Base-by-base conservation (phyloP, 2,888 invertebrate species). In the Callimorpha dominula region DNA sequence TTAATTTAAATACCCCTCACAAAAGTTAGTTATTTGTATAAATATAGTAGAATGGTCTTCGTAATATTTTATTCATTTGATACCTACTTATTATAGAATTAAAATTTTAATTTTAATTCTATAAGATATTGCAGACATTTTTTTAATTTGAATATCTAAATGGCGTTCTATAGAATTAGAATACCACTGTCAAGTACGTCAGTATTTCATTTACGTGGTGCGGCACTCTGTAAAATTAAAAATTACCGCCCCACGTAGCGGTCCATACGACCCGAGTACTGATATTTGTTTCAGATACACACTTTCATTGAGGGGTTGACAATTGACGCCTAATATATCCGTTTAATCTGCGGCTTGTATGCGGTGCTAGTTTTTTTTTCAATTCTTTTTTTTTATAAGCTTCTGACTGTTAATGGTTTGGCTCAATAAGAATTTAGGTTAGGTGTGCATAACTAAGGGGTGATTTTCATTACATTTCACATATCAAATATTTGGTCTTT, bases 141-240 rank as follows among this genome's bases (percentile, higher is more conserved):
- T 46, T 46, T 46, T 46, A 8, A 46, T 46, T 46, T 31, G 31
- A 31, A 31, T 31, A 31, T 46, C 43, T 46, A 46, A 46, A 4
- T 4, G 9, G 43, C 4, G 9, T 1, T 46, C 6, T 46, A 46
- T 46, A 46, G 43, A 46, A 46, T 46, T 46, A 3, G 6, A 46
- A 46, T 46, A 46, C 43, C 43, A 46, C 43, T 46, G 43, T 17
- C 17, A n/a, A 57, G 20, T 57, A 57, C 72, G 78, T 79, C 77
- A 77, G 77, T 79, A 78, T 83, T 81, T 83, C 83, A 86, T 85
- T 74, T 72, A 68, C 65, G 70, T 6, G 52, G 72, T 83, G 80
- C 81, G 71, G 65, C 65, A 74, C 77, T 42, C 78, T 78, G 81
- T 52, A 81, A 85, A 84, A 85, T 87, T 82, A 82, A 81, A 85